Conservation (phyloP, 2,797 vertebrate species). For the Argyrosomus regius region DNA sequence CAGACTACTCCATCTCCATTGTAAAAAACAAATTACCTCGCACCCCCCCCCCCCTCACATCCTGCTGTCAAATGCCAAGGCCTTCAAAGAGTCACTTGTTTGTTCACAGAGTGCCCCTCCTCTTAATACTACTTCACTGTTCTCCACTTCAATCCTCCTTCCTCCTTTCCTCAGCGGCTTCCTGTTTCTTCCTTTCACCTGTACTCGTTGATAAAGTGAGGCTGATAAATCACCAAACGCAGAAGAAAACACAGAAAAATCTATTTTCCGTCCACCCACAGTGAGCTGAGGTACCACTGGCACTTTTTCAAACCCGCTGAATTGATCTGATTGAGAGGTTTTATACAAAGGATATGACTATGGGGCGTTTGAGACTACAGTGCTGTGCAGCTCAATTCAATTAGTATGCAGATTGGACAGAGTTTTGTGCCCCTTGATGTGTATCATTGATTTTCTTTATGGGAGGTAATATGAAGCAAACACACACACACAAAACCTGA, state of each 20-base stretch:
- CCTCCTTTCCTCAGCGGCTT: neutral
- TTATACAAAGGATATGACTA: neutral
- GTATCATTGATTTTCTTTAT: slow-evolving; percentile 27
- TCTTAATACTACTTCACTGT: slow-evolving; percentile 34
- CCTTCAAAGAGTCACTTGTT: slow-evolving; percentile 60
- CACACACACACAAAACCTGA: neutral
- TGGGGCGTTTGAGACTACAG: slow-evolving; percentile 6
- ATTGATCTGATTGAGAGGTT: slow-evolving; percentile 10
- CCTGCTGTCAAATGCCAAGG: slow-evolving; percentile 64
- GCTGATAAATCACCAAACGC: neutral
- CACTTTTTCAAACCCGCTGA: neutral
- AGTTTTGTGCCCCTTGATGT: slow-evolving; percentile 1
- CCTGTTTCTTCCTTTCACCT: slow-evolving; percentile 10
- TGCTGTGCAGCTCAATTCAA: neutral
- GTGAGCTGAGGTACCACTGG: neutral
- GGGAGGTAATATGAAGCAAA: slow-evolving; percentile 13
- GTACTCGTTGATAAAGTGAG: neutral
- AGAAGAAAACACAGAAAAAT: neutral
- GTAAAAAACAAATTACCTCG: slow-evolving; percentile 42
- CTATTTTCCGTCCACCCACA: neutral
- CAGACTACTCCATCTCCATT: slow-evolving; percentile 38
- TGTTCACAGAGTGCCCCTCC: slow-evolving; percentile 22
- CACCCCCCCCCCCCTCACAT: slow-evolving; percentile 35
- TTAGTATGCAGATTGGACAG: slow-evolving; percentile 37
- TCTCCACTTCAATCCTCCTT: neutral